A percentile compares a stretch with the other conserved stretches of the same genome.
Conservation (phyloP, 2,113 vertebrate species). For the Collichthys lucidus region DNA sequence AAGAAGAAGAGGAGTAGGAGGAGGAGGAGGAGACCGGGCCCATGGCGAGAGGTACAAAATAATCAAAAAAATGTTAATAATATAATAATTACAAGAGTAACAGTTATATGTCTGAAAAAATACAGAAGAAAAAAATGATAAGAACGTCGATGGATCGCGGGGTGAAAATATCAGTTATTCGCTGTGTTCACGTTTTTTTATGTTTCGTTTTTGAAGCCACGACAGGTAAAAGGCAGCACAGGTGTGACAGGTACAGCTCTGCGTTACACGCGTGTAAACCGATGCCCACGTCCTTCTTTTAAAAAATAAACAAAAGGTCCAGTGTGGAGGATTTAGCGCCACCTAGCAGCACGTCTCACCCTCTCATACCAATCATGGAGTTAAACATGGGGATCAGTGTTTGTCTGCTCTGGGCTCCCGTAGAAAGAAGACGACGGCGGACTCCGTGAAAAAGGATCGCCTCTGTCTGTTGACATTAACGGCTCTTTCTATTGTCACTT, state of each 20-base stretch:
- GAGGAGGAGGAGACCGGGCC: conserved; percentile 53
- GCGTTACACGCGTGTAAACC: background rate
- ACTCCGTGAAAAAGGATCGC: too few species aligned
- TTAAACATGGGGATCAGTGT: too few species aligned
- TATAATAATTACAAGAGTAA: conserved; percentile 80
- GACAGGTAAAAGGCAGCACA: conserved; percentile 63
- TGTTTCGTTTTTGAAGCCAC: conserved; percentile 13
- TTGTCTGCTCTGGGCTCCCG: too few species aligned
- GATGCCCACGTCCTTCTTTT: conserved; percentile 4
- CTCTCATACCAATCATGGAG: too few species aligned
- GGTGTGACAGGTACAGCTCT: conserved; percentile 25
- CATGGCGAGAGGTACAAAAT: conserved; percentile 67
- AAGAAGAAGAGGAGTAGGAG: conserved; percentile 52
- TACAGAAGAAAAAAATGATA: conserved; percentile 66
- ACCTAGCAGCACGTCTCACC: too few species aligned
- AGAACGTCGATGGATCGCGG: conserved; percentile 56
- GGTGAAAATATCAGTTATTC: conserved; percentile 10
- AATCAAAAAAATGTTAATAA: conserved; percentile 78
- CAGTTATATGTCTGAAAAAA: conserved; percentile 72
- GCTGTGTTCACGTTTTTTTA: background rate
- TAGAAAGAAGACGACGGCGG: too few species aligned
- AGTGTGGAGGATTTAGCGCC: too few species aligned
- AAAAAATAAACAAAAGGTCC: background rate
- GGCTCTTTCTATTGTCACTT: too few species aligned
- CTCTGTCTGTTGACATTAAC: too few species aligned